Conservation (phyloP, 2,113 vertebrate genomes). For the Proterorhinus semilunaris region DNA sequence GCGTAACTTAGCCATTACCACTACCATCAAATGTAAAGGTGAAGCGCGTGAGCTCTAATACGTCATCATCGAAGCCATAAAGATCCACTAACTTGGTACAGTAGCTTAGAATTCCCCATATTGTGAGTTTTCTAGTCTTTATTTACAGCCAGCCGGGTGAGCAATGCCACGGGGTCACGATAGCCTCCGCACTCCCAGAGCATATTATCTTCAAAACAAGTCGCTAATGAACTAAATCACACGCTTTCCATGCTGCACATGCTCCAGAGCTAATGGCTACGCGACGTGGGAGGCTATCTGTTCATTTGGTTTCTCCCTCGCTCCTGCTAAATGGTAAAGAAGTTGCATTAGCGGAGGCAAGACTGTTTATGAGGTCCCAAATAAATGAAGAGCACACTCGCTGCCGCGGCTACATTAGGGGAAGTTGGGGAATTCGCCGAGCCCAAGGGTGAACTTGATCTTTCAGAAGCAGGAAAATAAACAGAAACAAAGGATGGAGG, state of each 20-base stretch:
- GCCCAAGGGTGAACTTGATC: slow-evolving; percentile 52
- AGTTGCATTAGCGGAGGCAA: slow-evolving; percentile 9
- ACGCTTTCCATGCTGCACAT: slow-evolving; percentile 35
- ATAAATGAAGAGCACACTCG: slow-evolving; percentile 32
- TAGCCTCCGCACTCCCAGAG: slow-evolving; percentile 16
- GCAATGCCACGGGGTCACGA: slow-evolving; percentile 8
- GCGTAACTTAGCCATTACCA: no score
- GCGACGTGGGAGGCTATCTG: slow-evolving; percentile 20
- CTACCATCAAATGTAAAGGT: no score
- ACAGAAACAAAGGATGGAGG: slow-evolving; percentile 38
- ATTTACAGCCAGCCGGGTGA: slow-evolving; percentile 12
- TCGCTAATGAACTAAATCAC: slow-evolving; percentile 29
- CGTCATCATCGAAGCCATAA: background rate
- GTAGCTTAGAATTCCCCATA: background rate
- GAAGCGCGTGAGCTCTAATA: no score
- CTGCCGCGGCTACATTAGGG: slow-evolving; percentile 33
- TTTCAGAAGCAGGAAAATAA: slow-evolving; percentile 45
- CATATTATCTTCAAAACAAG: slow-evolving; percentile 16
- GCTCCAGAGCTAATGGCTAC: slow-evolving; percentile 29
- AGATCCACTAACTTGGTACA: background rate
- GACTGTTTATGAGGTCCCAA: background rate
- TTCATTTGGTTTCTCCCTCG: slow-evolving; percentile 38
- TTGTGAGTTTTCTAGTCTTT: slow-evolving; percentile 14
- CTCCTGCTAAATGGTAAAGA: slow-evolving; percentile 31
- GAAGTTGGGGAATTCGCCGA: slow-evolving; percentile 49